Evolutionary conservation across 2,888 invertebrate species (phyloP), one percentile per base, ranked within the genome.

Genomic region (Campopleginae sp.): DNA sequence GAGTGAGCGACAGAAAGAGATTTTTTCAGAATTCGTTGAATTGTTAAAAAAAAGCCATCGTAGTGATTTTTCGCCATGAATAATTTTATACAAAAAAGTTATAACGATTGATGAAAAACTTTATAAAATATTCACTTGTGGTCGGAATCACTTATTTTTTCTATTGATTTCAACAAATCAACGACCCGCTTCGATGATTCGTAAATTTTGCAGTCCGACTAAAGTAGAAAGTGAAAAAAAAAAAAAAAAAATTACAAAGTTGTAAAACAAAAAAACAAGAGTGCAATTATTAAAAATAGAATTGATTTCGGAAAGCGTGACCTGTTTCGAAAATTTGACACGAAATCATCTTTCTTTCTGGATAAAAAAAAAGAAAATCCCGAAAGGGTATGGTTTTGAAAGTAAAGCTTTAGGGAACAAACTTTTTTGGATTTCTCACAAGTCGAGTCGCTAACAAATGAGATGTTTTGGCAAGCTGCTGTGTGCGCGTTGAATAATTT

Each of bases 401-500:
- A 12, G 23, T 3, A 1, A 58, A 5, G 10, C 17, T 70, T 42
- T 19, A 46, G 76, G 76, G 70, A 58, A 66, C 65, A 33, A 82
- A 65, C 66, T 79, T 76, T 79, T 44, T 54, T 44, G 65, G 54
- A 33, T 65, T 79, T 14, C 42, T 70, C 31, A 19, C 31, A 27
- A 17, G 38, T 31, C 27, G 19, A 48, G 48, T 27, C 19, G 54
- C 33, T 8, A 23, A 63, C n/a, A 74, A 77, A 77, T 63, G 70
- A 65, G 70, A 42, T 76, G 76, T 76, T 61, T 61, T 17, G 61
- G 68, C 63, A 38, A 68, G 48, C 44, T 42, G n/a, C 44, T 23
- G n/a, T 38, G 19, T 10, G 19, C 44, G 68, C 80, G 74, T 80
- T 68, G 78, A 80, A 83, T 83, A 65, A 77, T 74, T 74, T 83